phyloP scores from a whole-genome alignment of 1,140 invertebrate genomes.

The Drosophila repletoides region DNA sequence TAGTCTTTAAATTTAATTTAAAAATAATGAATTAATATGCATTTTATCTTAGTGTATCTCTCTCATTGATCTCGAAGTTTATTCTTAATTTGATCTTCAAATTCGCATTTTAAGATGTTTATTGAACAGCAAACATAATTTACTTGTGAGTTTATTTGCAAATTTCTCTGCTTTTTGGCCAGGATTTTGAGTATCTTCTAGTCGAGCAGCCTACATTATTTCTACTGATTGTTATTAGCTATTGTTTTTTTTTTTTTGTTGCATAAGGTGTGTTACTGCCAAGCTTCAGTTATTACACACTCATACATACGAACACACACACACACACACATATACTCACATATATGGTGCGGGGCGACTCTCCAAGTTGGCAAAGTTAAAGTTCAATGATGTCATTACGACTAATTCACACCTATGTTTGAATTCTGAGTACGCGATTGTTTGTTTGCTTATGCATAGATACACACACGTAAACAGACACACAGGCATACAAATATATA shows the following conservation, averaged over 20 bases:
- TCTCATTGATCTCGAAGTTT: too few species aligned
- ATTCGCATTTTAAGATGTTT: too few species aligned
- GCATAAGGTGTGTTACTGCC: constrained; percentile 63
- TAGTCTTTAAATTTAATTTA: too few species aligned
- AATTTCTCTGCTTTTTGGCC: neutral
- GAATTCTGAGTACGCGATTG: constrained; percentile 50
- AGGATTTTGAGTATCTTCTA: too few species aligned
- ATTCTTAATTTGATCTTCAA: too few species aligned
- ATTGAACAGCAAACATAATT: too few species aligned
- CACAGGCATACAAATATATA: neutral
- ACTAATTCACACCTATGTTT: constrained; percentile 80
- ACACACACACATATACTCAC: constrained; percentile 25
- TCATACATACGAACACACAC: constrained; percentile 28
- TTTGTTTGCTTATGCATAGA: constrained; percentile 20
- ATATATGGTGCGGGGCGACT: constrained; percentile 17
- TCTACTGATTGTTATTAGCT: constrained; percentile 8
- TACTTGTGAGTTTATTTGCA: neutral
- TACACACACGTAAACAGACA: constrained; percentile 7
- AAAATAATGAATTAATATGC: too few species aligned
- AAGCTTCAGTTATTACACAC: constrained; percentile 69
- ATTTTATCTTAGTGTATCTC: too few species aligned
- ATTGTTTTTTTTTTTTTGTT: constrained; percentile 32
- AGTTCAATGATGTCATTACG: constrained; percentile 80
- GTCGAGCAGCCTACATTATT: neutral
- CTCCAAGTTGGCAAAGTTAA: constrained; percentile 66